Evolutionary conservation across 2,113 vertebrate species (phyloP), one percentile per base, ranked within the genome.

Genomic region (Tiliqua scincoides): DNA sequence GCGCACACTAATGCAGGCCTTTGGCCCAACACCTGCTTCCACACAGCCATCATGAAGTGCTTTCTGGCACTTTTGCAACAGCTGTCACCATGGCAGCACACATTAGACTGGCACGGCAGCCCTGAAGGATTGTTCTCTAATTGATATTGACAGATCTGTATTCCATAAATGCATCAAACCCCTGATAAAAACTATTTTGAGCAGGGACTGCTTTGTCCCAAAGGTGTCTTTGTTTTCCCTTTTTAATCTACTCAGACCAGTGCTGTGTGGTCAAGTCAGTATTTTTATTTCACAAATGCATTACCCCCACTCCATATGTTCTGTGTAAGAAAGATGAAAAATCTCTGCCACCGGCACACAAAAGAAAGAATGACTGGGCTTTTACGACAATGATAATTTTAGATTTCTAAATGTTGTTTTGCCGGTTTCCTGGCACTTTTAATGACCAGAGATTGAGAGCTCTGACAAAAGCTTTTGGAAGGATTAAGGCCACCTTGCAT

Each of bases 401-500:
- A 72, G 52, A 8, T 9, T 52, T 65, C 76, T 2, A 54, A 80
- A 40, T 48, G 21, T 1, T 84, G 7, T 30, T 79, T 52, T 48
- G 83, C 86, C 79, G 83, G 86, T 79, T 54, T 88, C 37, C 87
- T 85, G 67, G 1, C 85, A n/a, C 80, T 85, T 90, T 35, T 43
- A 87, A 82, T n/a, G 87, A 37, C 84, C 91, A 84, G 48, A 75
- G 83, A 91, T 91, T 59, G 81, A 87, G 61, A 85, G 1, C 20
- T 32, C 74, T 89, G 79, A 90, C 88, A 91, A 85, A 85, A 85
- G 32, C 1, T 89, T 91, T 17, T 87, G 70, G 67, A 72, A 89
- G 57, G 78, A 90, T 92, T 92, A 92, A 89, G 3, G 30, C 88
- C 48, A 83, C 90, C 91, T 65, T 48, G 71, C 14, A 79, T 71